A percentile compares a stretch with the other conserved stretches of the same genome.
phyloP scores from a whole-genome alignment of 2,113 vertebrate species.

The Scophthalmus maximus region DNA sequence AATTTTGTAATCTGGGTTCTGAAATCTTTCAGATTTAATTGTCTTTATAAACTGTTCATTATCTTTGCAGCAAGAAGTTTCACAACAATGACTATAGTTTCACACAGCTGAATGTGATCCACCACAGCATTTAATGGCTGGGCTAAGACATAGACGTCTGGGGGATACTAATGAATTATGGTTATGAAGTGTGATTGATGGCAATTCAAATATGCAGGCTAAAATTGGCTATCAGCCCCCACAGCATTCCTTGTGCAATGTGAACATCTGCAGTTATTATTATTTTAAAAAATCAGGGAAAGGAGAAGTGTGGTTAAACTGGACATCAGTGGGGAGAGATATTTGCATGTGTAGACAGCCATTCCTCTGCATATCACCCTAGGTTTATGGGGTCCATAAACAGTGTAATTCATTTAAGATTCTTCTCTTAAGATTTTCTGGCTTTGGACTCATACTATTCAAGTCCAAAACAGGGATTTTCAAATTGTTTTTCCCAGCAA shows the following conservation, averaged over 20 bases:
- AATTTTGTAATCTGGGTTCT: background rate
- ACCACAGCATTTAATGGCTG: background rate
- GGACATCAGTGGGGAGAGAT: background rate
- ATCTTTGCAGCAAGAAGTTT: constrained; percentile 8
- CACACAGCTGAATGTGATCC: constrained; percentile 19
- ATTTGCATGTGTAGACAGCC: constrained; percentile 20
- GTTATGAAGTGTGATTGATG: constrained; percentile 16
- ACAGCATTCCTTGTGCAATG: background rate
- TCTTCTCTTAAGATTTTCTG: too few relatives aligned
- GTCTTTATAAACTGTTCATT: background rate
- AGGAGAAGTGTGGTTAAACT: constrained; percentile 21
- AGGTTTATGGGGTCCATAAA: constrained; percentile 24
- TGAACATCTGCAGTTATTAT: constrained; percentile 42
- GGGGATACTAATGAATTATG: constrained; percentile 1
- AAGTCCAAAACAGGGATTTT: constrained; percentile 36
- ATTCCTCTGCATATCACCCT: constrained; percentile 21
- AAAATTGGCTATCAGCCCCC: constrained; percentile 10
- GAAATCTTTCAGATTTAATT: background rate
- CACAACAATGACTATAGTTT: background rate
- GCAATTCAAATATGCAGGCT: constrained; percentile 22
- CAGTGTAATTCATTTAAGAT: background rate
- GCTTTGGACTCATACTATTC: too few relatives aligned
- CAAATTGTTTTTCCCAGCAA: constrained; percentile 23
- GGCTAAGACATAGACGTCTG: background rate
- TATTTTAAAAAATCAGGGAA: background rate